These are phyloP conservation scores for Hemistola chrysoprasaria DNA, from an alignment of 2,888 invertebrate species.

Conservation along the genomic window DNA sequence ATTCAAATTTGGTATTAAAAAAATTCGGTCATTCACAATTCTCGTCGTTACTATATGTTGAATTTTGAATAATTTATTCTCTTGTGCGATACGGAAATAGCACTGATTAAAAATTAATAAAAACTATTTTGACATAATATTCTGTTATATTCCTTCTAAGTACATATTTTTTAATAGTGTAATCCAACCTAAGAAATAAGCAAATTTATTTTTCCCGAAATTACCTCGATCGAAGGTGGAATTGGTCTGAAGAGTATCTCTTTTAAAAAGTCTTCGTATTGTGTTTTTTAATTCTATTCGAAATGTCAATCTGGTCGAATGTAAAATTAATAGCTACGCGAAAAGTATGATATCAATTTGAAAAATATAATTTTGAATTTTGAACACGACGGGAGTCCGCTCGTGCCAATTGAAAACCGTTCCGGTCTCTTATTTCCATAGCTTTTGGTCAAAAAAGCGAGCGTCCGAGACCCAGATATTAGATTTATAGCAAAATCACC, in stretches of 20 bases:
- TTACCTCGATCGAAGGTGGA: too few relatives aligned
- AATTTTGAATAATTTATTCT: slow-evolving; percentile 11
- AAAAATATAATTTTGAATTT: slow-evolving; percentile 48
- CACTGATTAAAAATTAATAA: neutral
- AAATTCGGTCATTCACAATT: slow-evolving; percentile 13
- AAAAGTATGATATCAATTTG: slow-evolving; percentile 22
- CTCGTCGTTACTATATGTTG: slow-evolving; percentile 1
- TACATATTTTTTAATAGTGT: too few relatives aligned
- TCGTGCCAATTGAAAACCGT: slow-evolving; percentile 62
- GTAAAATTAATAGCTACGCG: slow-evolving; percentile 4
- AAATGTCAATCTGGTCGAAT: neutral
- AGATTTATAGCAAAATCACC: slow-evolving; percentile 37
- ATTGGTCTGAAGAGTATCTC: too few relatives aligned
- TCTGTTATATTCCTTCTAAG: too few relatives aligned
- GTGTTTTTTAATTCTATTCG: too few relatives aligned
- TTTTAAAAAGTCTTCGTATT: too few relatives aligned
- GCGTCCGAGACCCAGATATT: slow-evolving; percentile 68
- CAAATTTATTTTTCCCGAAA: too few relatives aligned
- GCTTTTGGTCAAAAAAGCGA: slow-evolving; percentile 55
- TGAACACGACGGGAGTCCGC: slow-evolving; percentile 45
- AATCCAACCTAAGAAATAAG: too few relatives aligned
- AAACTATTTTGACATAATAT: slow-evolving; percentile 2
- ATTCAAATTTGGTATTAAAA: slow-evolving; percentile 5
- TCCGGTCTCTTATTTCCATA: slow-evolving; percentile 55
- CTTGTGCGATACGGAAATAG: slow-evolving; percentile 6